Base-by-base conservation (phyloP, 2,797 vertebrate genomes). In the Falco columbarius region DNA sequence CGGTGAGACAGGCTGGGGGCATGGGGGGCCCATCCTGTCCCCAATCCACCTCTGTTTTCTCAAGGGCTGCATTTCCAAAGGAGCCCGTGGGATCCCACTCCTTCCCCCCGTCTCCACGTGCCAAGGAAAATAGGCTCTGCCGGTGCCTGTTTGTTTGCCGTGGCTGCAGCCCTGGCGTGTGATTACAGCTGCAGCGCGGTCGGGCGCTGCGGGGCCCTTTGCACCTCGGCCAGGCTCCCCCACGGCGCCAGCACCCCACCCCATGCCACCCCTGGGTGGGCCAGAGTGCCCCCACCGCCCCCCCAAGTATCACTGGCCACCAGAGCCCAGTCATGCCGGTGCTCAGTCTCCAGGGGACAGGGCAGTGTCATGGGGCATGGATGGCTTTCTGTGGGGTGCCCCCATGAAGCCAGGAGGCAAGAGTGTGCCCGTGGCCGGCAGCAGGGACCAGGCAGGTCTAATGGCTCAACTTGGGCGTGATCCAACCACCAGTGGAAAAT, bases 101-200 rank as follows among this genome's bases (percentile, higher is more conserved):
- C 88, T 89, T 91, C 70, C 82, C 89, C 65, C 68, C 7, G 3
- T 66, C 72, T 79, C 88, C 71, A 23, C 0, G 9, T 4, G 91
- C 96, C 96, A 97, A 97, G 95, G 94, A 97, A 97, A 97, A 97
- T 91, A 97, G 95, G 85, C 71, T 91, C 94, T 61, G 85, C 55
- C 24, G 74, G 71, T 42, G 90, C 86, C 73, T 93, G 92, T 95
- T 96, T 96, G 90, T 97, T 97, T 97, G 93, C 96, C 30, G 49
- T 61, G 95, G 95, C 88, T 66, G 24, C 2, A 6, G 91, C 93
- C 86, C 71, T 34, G 22, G 67, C 29, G 20, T 91, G 94, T 95
- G 89, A 95, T 86, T 95, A 85, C 95, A 97, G 96, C 96, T 97
- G 97, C 88, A 97, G 75, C 81, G 2, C 51, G 32, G 88, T 54